Evolutionary conservation across 2,888 invertebrate genomes (phyloP).

Genomic region (Cryptus viduatorius): DNA sequence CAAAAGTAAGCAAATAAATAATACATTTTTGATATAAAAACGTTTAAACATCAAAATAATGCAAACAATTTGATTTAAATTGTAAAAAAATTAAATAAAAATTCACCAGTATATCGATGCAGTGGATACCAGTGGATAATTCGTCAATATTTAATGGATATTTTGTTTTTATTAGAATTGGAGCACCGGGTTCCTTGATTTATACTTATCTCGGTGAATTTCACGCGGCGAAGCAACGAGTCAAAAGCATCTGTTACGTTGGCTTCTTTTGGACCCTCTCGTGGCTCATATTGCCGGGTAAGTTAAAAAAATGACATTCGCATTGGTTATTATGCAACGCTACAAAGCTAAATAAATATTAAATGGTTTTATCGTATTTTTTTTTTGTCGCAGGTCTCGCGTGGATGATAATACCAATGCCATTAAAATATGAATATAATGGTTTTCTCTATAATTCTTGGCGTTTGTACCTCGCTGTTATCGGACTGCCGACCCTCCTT

Average conservation of each 20-base stretch:
- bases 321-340: neutral
- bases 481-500: conserved; percentile 88
- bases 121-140: neutral
- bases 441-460: conserved; percentile 89
- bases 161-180: conserved; percentile 78
- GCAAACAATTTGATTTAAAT: too few relatives aligned
- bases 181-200: conserved; percentile 88
- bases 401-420: conserved; percentile 89
- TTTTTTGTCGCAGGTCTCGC: conserved; percentile 86
- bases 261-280: conserved; percentile 89
- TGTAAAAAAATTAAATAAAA: too few relatives aligned
- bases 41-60: too few relatives aligned
- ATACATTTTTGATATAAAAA: too few relatives aligned
- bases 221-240: conserved; percentile 87
- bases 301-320: conserved; percentile 52
- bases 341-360: neutral
- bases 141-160: conserved; percentile 26
- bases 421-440: conserved; percentile 75
- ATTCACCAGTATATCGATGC: too few relatives aligned
- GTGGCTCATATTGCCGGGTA: conserved; percentile 88
- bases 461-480: conserved; percentile 90
- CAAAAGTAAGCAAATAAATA: neutral
- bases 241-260: conserved; percentile 88
- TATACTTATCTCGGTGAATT: conserved; percentile 90
- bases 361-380: neutral